phyloP scores from a whole-genome alignment of 2,888 invertebrate species.

The Parnassius apollo region DNA sequence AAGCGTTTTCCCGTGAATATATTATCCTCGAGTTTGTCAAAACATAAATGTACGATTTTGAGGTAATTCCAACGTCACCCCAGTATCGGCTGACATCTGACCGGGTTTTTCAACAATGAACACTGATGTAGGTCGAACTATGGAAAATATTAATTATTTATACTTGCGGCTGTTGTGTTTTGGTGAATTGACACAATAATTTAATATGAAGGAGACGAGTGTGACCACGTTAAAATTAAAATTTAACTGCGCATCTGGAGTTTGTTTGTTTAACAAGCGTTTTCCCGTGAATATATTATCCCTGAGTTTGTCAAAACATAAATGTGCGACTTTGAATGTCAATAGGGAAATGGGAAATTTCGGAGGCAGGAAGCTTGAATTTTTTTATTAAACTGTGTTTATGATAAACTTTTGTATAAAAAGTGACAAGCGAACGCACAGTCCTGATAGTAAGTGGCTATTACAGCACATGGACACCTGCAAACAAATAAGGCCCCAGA shows the following conservation, averaged over 20 bases:
- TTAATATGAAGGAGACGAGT: neutral
- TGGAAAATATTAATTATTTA: constrained; percentile 1
- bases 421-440: too few species aligned
- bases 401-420: too few species aligned
- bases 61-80: constrained; percentile 82
- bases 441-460: too few species aligned
- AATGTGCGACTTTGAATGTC: too few species aligned
- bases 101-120: constrained; percentile 88
- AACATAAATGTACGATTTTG: neutral
- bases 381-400: too few species aligned
- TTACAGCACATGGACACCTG: too few species aligned
- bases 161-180: neutral
- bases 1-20: neutral
- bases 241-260: neutral
- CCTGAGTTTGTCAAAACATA: neutral
- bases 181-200: neutral
- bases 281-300: neutral
- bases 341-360: too few species aligned
- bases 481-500: too few species aligned
- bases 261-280: neutral
- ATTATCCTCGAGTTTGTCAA: neutral
- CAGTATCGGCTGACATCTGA: constrained; percentile 87
- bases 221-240: too few species aligned
- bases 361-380: too few species aligned
- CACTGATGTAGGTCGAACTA: constrained; percentile 91